phyloP scores from a whole-genome alignment of 1,140 invertebrate genomes.

The Delia radicum region DNA sequence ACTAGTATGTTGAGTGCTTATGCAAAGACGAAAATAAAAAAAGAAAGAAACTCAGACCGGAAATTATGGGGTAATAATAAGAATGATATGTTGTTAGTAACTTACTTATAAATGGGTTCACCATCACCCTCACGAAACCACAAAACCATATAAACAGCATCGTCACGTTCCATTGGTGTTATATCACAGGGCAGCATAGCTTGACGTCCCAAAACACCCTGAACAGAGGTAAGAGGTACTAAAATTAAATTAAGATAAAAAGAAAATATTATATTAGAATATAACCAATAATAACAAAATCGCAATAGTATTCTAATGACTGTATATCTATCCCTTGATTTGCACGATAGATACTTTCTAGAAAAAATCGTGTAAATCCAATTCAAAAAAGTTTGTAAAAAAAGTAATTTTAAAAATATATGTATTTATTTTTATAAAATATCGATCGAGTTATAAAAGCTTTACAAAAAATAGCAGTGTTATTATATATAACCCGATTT shows the following conservation, averaged over 20 bases:
- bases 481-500: no score
- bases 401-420: no score
- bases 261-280: conserved; percentile 13
- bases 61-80: background rate
- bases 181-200: conserved; percentile 81
- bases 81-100: conserved; percentile 18
- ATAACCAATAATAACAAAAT: background rate
- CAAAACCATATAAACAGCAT: conserved; percentile 81
- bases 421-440: no score
- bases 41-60: background rate
- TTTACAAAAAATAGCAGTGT: no score
- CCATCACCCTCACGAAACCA: conserved; percentile 84
- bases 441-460: no score
- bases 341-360: no score
- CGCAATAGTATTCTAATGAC: no score
- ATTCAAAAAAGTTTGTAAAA: no score
- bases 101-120: conserved; percentile 82
- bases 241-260: conserved; percentile 55
- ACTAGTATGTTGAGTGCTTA: background rate
- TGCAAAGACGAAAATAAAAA: background rate
- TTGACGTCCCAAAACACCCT: conserved; percentile 76
- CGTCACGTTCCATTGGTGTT: conserved; percentile 71
- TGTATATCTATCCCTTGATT: no score
- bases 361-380: no score
- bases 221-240: conserved; percentile 77